Evolutionary conservation across 1,140 invertebrate species (phyloP).

Genomic region (Neotoxoptera formosana): DNA sequence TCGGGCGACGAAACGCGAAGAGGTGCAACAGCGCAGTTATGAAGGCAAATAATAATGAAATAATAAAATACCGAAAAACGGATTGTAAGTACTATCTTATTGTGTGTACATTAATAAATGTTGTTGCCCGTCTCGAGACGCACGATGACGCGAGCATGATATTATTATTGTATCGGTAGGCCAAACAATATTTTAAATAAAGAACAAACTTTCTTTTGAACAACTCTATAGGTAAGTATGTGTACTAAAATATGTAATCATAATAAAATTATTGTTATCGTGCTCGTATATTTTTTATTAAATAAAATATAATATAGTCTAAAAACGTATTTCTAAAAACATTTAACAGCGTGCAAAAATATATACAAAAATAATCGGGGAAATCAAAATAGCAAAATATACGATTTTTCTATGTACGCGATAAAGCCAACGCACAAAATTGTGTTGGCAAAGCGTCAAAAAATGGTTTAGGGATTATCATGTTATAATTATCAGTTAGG

Average conservation of each 20-base stretch:
- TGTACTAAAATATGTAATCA: not conserved
- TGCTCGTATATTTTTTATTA: not conserved
- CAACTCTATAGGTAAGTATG: too few relatives aligned
- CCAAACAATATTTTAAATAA: too few relatives aligned
- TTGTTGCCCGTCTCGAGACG: too few relatives aligned
- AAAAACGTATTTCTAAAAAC: not conserved
- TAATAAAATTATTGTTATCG: not conserved
- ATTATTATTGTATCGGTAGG: too few relatives aligned
- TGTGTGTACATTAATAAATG: not conserved
- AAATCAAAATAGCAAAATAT: constrained; percentile 16
- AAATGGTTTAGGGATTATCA: constrained; percentile 42
- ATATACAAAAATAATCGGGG: not conserved
- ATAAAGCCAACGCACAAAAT: not conserved
- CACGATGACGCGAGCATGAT: too few relatives aligned
- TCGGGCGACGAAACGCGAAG: not conserved
- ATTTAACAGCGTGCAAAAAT: not conserved
- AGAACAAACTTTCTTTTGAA: too few relatives aligned
- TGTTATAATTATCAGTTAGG: constrained; percentile 50
- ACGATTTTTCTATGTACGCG: not conserved
- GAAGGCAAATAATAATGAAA: not conserved
- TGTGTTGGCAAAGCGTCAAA: constrained; percentile 39
- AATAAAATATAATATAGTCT: not conserved
- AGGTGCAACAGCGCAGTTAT: not conserved
- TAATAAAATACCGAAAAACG: not conserved
- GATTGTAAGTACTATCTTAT: not conserved